phyloP scores from a whole-genome alignment of 2,888 invertebrate species.

The Calliphora vomitoria region DNA sequence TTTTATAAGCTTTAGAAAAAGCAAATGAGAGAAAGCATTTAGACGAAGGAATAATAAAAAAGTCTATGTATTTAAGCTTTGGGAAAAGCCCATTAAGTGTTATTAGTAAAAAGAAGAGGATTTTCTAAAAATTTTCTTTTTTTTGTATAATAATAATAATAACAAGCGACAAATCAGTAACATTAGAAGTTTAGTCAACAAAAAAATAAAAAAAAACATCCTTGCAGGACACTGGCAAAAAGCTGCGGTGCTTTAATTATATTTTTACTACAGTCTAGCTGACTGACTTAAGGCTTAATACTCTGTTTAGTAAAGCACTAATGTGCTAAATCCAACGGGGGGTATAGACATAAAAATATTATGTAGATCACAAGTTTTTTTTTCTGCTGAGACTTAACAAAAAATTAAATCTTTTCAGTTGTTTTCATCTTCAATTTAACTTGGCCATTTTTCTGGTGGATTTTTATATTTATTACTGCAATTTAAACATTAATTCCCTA shows the following conservation, averaged over 20 bases:
- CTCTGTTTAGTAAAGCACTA: background rate
- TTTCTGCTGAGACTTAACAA: conserved; percentile 4
- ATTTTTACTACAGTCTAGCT: conserved; percentile 20
- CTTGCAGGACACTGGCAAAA: conserved; percentile 10
- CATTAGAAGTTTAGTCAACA: conserved; percentile 33
- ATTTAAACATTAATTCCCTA: conserved; percentile 51
- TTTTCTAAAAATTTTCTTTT: conserved; percentile 36
- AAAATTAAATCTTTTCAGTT: conserved; percentile 36
- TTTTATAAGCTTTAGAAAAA: conserved; percentile 35
- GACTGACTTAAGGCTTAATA: conserved; percentile 22
- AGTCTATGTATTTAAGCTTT: conserved; percentile 37
- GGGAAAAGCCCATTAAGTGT: conserved; percentile 60
- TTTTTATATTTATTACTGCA: conserved; percentile 69
- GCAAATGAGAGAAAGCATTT: conserved; percentile 2
- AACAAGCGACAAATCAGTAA: conserved; percentile 67
- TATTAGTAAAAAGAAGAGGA: conserved; percentile 58
- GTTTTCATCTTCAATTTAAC: conserved; percentile 22
- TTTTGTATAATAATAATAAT: conserved; percentile 53
- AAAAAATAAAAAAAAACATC: background rate
- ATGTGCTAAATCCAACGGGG: background rate
- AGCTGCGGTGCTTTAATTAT: conserved; percentile 37
- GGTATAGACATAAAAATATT: conserved; percentile 20
- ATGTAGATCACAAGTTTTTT: background rate
- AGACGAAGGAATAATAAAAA: conserved; percentile 1
- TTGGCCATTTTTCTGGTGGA: conserved; percentile 3